phyloP scores from a whole-genome alignment of 2,113 vertebrate species.

The Gymnogyps californianus region DNA sequence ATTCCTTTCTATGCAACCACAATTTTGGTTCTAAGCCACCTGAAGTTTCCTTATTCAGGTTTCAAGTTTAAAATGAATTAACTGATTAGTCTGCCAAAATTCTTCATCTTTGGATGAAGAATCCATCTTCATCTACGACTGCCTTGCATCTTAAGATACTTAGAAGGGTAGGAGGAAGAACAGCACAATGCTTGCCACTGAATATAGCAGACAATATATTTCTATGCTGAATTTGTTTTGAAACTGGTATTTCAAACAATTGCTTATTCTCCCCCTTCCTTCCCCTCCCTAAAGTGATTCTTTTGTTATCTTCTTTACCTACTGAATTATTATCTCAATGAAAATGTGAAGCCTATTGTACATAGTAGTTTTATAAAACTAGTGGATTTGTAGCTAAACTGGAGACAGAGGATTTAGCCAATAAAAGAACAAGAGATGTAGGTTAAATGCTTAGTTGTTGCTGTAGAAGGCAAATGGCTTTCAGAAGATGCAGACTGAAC shows the following conservation, averaged over 20 bases:
- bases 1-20: neutral
- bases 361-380: neutral
- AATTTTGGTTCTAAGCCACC: neutral
- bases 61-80: neutral
- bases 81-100: neutral
- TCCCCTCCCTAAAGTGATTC: neutral
- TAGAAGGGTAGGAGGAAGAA: neutral
- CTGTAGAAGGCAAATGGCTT: neutral
- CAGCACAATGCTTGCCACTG: neutral
- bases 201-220: neutral
- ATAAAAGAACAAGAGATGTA: neutral
- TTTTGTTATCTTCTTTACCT: neutral
- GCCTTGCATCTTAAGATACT: neutral
- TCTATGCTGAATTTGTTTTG: neutral
- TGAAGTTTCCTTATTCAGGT: neutral
- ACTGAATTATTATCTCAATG: neutral
- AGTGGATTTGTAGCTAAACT: neutral
- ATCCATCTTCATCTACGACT: neutral
- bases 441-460: neutral
- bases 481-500: neutral
- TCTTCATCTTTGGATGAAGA: neutral
- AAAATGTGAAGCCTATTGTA: neutral
- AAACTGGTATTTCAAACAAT: neutral
- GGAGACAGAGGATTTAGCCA: neutral
- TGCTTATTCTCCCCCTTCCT: neutral